Base-by-base conservation (phyloP, 1,140 invertebrate species). In the Drosophila elegans region DNA sequence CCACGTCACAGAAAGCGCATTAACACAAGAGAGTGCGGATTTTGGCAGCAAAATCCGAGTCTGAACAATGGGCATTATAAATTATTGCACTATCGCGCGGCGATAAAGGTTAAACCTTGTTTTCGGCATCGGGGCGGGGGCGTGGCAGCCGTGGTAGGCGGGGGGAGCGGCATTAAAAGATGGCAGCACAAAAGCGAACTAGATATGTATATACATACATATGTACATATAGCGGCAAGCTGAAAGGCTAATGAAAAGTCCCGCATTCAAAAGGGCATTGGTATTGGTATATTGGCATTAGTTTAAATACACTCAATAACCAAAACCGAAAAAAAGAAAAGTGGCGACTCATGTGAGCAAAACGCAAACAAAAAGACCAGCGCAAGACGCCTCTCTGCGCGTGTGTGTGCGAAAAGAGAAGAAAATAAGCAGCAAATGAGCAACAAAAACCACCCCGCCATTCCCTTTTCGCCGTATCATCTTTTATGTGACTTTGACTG, bases 151-250 rank as follows among this genome's bases (percentile, higher is more conserved):
- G 13, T 55, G 42, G 51, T 66, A 62, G 71, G 66, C 61, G 78
- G 49, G 67, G 67, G 67, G 67, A 88, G 77, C 66, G 83, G 84
- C 83, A 86, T 83, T 78, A 83, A 68, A 85, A 85, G 82, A 85
- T 85, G 82, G 82, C 82, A 81, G 78, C 78, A 74, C 63, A 68
- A 78, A 75, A 82, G 61, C 77, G 80, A 82, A 74, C 69, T 68
- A 82, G 79, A 85, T 72, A 80, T 53, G 36, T 79, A 63, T 41
- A 66, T 72, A 80, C 57, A 41, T 79, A 63, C 41, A 61, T 66
- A 79, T 66, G 73, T 61, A 63, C 53, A 71, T 66, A 55, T 52
- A 74, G 72, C 72, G 68, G 71, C 68, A 74, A 74, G 57, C 49
- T 64, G 48, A 73, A 71, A 74, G 67, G 36, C 45, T 68, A 51